Base-by-base conservation (phyloP, 2,888 invertebrate species). In the Petrophora chlorosata region DNA sequence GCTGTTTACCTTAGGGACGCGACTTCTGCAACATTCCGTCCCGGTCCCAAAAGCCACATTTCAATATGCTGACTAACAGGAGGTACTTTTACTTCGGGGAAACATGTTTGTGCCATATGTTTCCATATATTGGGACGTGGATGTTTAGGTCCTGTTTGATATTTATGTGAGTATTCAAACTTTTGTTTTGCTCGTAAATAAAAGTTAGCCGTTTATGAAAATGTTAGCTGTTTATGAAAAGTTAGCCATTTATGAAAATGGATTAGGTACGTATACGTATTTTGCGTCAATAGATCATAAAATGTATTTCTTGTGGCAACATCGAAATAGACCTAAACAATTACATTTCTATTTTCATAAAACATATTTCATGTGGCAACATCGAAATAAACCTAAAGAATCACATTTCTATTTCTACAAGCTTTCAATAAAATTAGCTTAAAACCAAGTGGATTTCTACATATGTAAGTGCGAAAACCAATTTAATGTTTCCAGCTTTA, bases 61-160 rank as follows among this genome's bases (percentile, higher is more conserved):
- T 81, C 86, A 85, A 84, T 85, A 85, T 81, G 84, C 82, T 78
- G 80, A 82, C 81, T 78, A 65, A 70, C 77, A 76, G 72, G 74
- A 22, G 52, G 46, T 39, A 49, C 52, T 45, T 54, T 47, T 50
- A 44, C 56, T 56, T 56, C 52, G 51, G 49, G 52, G 45, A 47
- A 26, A 15, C 13, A 35, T 17, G 39, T 40, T 40, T 40, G 36
- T 28, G 54, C 56, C 52, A 56, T 52, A 49, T 53, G 41, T 53
- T 39, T 41, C 19, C 40, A 14, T 26, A 34, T 25, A 39, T 48
- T 30, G 13, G 7, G 30, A 26, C 32, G 40, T 16, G 10, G 9
- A 13, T 33, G 33, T 36, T 36, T 25, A 17, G 16, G 9, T n/a
- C 15, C 8, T 22, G 30, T 26, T 34, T 17, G 36, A 42, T 48